These are phyloP conservation scores for Intellagama lesueurii DNA, from an alignment of 2,797 vertebrate genomes.

Conservation along the genomic window DNA sequence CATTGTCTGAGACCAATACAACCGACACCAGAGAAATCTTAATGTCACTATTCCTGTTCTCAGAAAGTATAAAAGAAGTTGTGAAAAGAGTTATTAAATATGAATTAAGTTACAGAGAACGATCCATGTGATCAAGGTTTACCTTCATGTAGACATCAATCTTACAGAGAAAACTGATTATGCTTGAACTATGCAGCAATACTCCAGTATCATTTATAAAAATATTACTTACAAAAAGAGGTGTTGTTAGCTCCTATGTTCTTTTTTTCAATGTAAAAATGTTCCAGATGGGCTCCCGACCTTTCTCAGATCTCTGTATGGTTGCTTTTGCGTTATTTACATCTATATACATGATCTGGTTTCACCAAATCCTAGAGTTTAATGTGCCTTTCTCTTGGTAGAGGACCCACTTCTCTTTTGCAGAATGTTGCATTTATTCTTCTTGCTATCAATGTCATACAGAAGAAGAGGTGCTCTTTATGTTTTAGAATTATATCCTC, in stretches of 20 bases:
- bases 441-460: neutral
- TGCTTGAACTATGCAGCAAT: neutral
- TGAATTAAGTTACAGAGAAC: neutral
- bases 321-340: neutral
- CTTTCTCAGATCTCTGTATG: neutral
- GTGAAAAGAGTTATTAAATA: neutral
- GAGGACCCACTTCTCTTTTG: neutral
- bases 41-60: neutral
- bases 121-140: too few species aligned
- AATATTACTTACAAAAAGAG: too few species aligned
- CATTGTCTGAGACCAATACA: too few species aligned
- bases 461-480: neutral
- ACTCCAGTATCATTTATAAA: neutral
- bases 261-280: neutral
- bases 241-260: too few species aligned
- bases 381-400: neutral
- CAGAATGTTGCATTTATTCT: neutral
- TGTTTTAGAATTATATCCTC: neutral
- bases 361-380: neutral
- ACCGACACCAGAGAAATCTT: neutral
- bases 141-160: too few species aligned
- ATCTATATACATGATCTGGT: neutral
- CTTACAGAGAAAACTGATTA: too few species aligned
- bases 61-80: neutral
- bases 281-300: neutral